Conservation (phyloP, 2,888 invertebrate species). For the Oscheius sp. region DNA sequence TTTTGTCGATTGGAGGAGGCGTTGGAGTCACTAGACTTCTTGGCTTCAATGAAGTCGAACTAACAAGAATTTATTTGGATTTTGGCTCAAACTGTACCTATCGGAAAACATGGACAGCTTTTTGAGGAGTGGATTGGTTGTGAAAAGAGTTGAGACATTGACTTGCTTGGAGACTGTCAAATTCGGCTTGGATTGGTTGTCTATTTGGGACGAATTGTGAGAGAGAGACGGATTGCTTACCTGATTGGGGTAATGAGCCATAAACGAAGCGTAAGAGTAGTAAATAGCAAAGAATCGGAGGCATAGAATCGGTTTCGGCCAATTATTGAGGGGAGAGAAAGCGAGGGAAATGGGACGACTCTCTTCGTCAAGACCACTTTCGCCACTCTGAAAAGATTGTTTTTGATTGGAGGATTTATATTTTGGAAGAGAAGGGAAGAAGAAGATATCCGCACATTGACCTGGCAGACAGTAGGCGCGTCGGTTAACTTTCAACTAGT, state of each 20-base stretch:
- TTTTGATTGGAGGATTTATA: not conserved
- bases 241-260: not conserved
- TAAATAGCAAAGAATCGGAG: not conserved
- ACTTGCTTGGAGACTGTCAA: constrained; percentile 5
- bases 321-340: constrained; percentile 25
- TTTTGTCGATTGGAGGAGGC: not conserved
- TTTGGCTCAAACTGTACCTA: not conserved
- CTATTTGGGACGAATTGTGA: not conserved
- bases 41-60: too few species aligned
- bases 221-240: not conserved
- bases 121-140: constrained; percentile 7
- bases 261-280: not conserved
- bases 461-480: not conserved
- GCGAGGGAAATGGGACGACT: constrained; percentile 24
- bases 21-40: not conserved
- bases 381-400: not conserved
- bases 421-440: not conserved
- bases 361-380: not conserved
- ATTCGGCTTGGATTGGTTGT: not conserved
- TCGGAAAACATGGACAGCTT: constrained; percentile 17
- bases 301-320: constrained; percentile 21
- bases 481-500: not conserved
- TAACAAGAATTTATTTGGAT: not conserved
- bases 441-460: not conserved
- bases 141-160: constrained; percentile 6